A percentile compares a stretch with the other conserved stretches of the same genome.
These are phyloP conservation scores for Halcyon chelicuti DNA, from an alignment of 2,797 vertebrate genomes.

Conservation along the genomic window DNA sequence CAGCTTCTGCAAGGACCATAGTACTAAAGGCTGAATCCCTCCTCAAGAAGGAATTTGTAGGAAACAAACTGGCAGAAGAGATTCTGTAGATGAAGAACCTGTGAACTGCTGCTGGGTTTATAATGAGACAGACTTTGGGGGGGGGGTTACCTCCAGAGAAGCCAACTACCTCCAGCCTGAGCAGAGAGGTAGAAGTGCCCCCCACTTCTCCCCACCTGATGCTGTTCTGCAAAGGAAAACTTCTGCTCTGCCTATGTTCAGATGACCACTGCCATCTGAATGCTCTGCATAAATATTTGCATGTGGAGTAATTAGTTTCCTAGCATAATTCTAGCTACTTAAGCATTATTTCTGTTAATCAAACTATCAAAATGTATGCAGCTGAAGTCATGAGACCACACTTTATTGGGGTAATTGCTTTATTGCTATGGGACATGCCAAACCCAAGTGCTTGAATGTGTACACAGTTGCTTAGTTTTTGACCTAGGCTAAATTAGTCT, in stretches of 20 bases:
- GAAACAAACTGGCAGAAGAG: neutral
- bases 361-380: neutral
- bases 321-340: neutral
- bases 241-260: neutral
- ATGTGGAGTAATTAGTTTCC: neutral
- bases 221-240: neutral
- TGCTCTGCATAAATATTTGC: neutral
- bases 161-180: neutral
- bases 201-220: neutral
- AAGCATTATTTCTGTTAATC: neutral
- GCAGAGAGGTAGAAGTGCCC: neutral
- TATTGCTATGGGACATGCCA: constrained; percentile 2
- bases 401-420: neutral
- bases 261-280: neutral
- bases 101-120: neutral
- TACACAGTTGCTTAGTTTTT: neutral
- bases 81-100: neutral
- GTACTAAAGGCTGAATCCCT: neutral
- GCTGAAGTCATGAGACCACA: neutral
- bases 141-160: neutral
- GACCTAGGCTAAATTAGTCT: neutral
- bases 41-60: neutral
- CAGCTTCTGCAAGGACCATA: neutral
- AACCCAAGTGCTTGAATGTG: neutral
- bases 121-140: neutral